Percentiles rank a stretch among this genome's conserved stretches.
Evolutionary conservation across 2,113 vertebrate genomes (phyloP).

Genomic region (Emydocephalus ijimae): DNA sequence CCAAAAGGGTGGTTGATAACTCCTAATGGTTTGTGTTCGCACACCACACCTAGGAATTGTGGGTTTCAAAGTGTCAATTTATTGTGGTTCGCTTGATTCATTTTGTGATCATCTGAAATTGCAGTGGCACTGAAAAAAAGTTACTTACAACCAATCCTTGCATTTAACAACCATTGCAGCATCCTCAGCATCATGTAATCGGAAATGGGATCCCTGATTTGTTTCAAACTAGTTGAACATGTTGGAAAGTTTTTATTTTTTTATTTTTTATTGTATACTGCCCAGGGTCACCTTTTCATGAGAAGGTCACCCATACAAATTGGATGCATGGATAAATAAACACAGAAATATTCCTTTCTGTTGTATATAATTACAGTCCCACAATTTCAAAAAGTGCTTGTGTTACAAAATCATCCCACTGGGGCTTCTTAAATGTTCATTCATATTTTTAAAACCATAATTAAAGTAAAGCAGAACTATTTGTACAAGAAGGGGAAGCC

Average conservation of each 20-base stretch:
- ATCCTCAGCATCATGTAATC: not conserved
- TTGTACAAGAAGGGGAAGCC: not conserved
- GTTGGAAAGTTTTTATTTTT: not conserved
- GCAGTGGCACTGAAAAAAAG: too few species aligned
- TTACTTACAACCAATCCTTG: not conserved
- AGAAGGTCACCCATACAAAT: not conserved
- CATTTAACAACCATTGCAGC: not conserved
- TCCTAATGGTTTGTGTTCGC: not conserved
- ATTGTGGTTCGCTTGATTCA: not conserved
- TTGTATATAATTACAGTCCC: not conserved
- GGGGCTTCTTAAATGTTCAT: not conserved
- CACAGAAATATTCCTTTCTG: not conserved
- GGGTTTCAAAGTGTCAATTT: not conserved
- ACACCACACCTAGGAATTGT: not conserved
- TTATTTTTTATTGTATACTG: not conserved
- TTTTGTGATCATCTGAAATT: not conserved
- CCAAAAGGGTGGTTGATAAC: not conserved
- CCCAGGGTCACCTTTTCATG: not conserved
- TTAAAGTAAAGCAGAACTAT: not conserved
- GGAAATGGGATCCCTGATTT: not conserved
- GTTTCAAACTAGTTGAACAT: not conserved
- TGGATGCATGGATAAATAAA: not conserved
- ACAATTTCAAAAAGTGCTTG: not conserved
- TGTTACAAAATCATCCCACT: not conserved
- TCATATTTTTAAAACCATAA: not conserved